These are phyloP conservation scores for Leucophenga montana DNA, from an alignment of 2,888 invertebrate species.

Conservation along the genomic window DNA sequence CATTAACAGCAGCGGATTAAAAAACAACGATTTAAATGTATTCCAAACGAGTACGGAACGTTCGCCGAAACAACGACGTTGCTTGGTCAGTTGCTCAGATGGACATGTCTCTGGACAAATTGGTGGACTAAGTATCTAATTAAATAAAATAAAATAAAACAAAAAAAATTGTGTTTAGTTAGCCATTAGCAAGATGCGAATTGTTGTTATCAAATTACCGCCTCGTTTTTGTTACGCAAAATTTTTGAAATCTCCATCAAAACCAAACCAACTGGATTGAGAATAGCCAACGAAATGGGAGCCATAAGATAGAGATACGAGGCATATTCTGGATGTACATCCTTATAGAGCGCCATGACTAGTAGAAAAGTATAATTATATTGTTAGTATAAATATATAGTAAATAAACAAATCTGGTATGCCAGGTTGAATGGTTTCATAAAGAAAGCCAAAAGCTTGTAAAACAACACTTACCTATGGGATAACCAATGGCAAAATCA, in stretches of 20 bases:
- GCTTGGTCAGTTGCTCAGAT: constrained; percentile 59
- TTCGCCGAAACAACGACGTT: constrained; percentile 62
- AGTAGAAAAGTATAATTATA: constrained; percentile 52
- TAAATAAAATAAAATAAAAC: neutral
- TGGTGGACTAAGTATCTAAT: constrained; percentile 55
- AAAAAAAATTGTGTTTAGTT: neutral
- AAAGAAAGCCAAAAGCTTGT: no score
- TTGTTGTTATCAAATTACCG: constrained; percentile 38
- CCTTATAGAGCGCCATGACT: constrained; percentile 89
- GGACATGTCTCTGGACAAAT: constrained; percentile 67
- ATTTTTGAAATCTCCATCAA: constrained; percentile 85
- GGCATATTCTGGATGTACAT: constrained; percentile 91
- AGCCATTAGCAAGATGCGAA: no score
- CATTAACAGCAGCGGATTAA: constrained; percentile 94
- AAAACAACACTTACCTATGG: constrained; percentile 78
- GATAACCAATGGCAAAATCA: constrained; percentile 97
- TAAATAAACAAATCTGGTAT: neutral
- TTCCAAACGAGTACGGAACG: constrained; percentile 69
- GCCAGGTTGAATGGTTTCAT: no score
- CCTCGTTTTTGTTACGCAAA: constrained; percentile 67
- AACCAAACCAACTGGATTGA: constrained; percentile 93
- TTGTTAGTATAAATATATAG: no score
- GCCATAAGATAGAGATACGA: constrained; percentile 94
- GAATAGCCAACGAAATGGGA: constrained; percentile 91
- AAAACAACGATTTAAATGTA: constrained; percentile 81